Percentiles rank a stretch among this genome's conserved stretches.
Conservation (phyloP, 2,888 invertebrate genomes). For the Willowsia nigromaculata region DNA sequence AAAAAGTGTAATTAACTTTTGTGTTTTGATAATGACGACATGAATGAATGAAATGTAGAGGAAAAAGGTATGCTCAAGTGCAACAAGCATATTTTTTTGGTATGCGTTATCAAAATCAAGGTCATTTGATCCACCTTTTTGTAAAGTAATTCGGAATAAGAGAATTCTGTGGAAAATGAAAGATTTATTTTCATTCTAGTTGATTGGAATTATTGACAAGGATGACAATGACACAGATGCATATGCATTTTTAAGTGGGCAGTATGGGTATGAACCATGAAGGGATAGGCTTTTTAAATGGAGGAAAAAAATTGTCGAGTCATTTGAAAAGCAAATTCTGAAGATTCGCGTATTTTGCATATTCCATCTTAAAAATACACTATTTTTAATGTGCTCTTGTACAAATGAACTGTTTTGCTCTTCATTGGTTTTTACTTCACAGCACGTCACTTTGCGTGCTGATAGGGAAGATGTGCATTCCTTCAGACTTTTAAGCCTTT, state of each 20-base stretch:
- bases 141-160: background rate
- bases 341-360: background rate
- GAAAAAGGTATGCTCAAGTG: background rate
- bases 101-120: no score
- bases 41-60: background rate
- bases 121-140: no score
- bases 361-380: no score
- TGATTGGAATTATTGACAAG: background rate
- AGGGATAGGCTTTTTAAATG: background rate
- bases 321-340: background rate
- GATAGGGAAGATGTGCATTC: background rate
- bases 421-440: background rate
- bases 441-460: background rate
- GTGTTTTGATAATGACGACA: background rate
- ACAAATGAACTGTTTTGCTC: background rate
- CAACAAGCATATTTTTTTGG: no score
- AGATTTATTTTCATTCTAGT: background rate
- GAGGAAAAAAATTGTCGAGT: background rate
- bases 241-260: background rate
- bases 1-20: background rate
- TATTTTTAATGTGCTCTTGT: no score
- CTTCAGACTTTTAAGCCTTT: background rate
- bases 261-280: background rate
- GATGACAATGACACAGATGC: slow-evolving; percentile 21
- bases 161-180: background rate